These are phyloP conservation scores for Calephelis nemesis DNA, from an alignment of 1,140 invertebrate species.

Conservation along the genomic window DNA sequence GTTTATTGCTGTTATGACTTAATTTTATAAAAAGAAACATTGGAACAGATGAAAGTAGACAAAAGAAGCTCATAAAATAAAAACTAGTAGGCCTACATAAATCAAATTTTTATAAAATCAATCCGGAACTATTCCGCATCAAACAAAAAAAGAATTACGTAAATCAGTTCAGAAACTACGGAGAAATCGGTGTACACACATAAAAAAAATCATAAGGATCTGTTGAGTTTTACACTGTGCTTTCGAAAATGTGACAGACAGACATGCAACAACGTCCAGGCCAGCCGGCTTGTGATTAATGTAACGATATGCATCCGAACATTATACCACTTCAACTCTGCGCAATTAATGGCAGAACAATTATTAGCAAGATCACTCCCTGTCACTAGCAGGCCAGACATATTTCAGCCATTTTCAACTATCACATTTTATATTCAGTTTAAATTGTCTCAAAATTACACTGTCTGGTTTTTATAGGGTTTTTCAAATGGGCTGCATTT, in stretches of 20 bases:
- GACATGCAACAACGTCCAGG: slow-evolving; percentile 10
- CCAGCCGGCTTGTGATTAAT: slow-evolving; percentile 23
- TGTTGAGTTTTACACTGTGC: not conserved
- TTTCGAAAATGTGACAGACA: slow-evolving; percentile 16
- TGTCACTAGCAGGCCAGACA: slow-evolving; percentile 18
- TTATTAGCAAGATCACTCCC: slow-evolving; percentile 18
- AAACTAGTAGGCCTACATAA: too few species aligned
- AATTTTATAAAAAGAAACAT: too few species aligned
- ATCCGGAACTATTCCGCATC: too few species aligned
- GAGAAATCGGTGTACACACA: too few species aligned
- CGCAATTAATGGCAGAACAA: slow-evolving; percentile 25
- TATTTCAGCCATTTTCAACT: slow-evolving; percentile 10
- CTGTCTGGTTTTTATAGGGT: too few species aligned
- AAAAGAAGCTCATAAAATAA: too few species aligned
- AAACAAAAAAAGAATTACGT: too few species aligned
- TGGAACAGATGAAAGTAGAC: too few species aligned
- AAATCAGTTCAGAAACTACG: too few species aligned
- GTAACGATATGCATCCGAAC: slow-evolving; percentile 20
- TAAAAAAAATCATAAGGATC: not conserved
- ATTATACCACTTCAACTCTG: slow-evolving; percentile 27
- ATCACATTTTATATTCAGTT: slow-evolving; percentile 1
- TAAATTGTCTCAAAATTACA: not conserved
- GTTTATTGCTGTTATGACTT: too few species aligned
- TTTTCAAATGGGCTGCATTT: too few species aligned
- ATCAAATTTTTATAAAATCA: too few species aligned